These are phyloP conservation scores for Colius striatus DNA, from an alignment of 2,113 vertebrate species.

Conservation along the genomic window DNA sequence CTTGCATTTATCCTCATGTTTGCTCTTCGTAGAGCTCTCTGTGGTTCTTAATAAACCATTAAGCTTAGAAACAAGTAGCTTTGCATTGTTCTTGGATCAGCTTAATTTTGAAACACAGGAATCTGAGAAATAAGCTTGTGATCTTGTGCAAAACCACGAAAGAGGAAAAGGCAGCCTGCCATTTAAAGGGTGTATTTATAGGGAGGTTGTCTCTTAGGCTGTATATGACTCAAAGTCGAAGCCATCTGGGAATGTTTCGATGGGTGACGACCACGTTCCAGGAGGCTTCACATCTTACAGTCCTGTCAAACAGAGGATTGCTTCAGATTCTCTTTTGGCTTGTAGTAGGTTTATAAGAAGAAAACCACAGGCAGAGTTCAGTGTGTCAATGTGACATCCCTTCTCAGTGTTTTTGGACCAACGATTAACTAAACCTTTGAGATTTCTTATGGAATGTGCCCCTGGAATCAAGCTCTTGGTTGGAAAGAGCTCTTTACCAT, in stretches of 20 bases:
- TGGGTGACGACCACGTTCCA: background rate
- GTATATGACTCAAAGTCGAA: background rate
- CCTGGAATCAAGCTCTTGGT: background rate
- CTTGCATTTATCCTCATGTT: background rate
- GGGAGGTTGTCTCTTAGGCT: background rate
- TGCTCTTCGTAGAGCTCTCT: background rate
- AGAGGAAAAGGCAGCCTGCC: background rate
- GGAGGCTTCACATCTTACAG: background rate
- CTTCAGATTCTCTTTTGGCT: background rate
- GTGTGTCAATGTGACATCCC: background rate
- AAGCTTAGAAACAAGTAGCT: background rate
- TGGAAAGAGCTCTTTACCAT: background rate
- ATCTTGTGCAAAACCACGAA: background rate
- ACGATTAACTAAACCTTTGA: background rate
- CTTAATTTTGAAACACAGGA: background rate
- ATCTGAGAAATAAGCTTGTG: background rate
- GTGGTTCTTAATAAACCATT: background rate
- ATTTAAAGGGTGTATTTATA: background rate
- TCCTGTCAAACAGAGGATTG: background rate
- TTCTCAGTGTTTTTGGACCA: background rate
- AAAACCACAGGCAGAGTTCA: background rate
- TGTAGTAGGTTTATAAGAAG: background rate
- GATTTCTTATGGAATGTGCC: background rate
- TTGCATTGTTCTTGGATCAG: accelerated
- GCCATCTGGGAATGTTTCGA: background rate